Conservation (phyloP, 2,888 invertebrate species). For the Prionchulus punctatus region DNA sequence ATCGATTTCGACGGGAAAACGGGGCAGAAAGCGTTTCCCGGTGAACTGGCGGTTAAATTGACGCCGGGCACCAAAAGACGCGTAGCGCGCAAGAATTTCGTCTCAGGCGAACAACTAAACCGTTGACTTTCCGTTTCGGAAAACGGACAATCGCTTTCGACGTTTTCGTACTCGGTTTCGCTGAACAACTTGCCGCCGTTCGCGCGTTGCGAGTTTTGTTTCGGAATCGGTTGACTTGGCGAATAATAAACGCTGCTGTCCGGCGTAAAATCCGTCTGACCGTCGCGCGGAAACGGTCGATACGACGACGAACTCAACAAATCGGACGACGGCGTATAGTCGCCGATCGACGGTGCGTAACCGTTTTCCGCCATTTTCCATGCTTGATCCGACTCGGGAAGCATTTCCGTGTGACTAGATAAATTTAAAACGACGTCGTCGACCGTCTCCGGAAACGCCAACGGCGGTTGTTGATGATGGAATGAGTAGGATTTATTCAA, state of each 20-base stretch:
- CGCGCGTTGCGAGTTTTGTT: not conserved
- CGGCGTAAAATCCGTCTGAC: too few species aligned
- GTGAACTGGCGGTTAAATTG: constrained; percentile 27
- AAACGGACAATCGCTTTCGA: constrained; percentile 22
- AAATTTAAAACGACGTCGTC: not conserved
- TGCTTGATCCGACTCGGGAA: constrained; percentile 22
- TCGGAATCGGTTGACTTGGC: not conserved
- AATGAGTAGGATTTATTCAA: too few species aligned
- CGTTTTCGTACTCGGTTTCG: constrained; percentile 30
- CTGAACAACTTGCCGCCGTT: not conserved
- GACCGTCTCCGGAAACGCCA: not conserved
- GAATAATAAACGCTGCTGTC: too few species aligned
- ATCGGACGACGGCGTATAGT: too few species aligned
- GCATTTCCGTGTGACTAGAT: constrained; percentile 11
- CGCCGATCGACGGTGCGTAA: too few species aligned
- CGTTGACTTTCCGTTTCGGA: not conserved
- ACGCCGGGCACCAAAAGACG: constrained; percentile 9
- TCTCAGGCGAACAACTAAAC: constrained; percentile 4
- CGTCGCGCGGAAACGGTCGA: too few species aligned
- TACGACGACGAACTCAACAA: too few species aligned
- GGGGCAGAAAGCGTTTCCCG: not conserved
- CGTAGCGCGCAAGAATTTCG: not conserved
- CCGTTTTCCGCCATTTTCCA: too few species aligned
- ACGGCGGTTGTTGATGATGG: not conserved
- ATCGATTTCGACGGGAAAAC: not conserved